phyloP scores from a whole-genome alignment of 2,797 vertebrate species.

The Carcharodon carcharias region DNA sequence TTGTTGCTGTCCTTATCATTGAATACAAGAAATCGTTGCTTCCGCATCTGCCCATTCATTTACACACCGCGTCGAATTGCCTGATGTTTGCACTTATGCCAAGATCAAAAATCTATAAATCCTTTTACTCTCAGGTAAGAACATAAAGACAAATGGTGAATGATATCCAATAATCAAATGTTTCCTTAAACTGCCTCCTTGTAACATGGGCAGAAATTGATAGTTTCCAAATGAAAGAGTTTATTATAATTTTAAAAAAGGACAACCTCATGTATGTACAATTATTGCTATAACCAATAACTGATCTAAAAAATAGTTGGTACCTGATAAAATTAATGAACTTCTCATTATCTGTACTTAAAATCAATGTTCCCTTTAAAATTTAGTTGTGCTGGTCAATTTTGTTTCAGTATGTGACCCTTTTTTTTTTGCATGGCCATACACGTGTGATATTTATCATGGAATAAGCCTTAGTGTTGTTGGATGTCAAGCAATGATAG shows the following conservation, averaged over 20 bases:
- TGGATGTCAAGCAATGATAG: background rate
- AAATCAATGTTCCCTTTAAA: background rate
- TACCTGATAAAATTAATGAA: background rate
- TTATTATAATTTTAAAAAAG: background rate
- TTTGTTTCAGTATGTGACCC: too few relatives aligned
- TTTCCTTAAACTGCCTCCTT: background rate
- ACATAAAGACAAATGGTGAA: background rate
- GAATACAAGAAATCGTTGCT: slow-evolving; percentile 70
- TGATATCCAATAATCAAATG: too few relatives aligned
- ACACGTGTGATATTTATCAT: too few relatives aligned
- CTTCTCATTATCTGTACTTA: background rate
- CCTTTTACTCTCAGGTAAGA: slow-evolving; percentile 77
- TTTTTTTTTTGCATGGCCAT: too few relatives aligned
- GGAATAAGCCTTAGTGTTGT: background rate
- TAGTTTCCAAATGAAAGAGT: background rate
- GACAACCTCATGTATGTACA: background rate
- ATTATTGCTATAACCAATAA: background rate
- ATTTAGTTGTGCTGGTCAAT: background rate
- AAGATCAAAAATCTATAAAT: slow-evolving; percentile 74
- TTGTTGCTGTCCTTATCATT: slow-evolving; percentile 73
- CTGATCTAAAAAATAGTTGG: background rate
- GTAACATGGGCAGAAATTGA: background rate
- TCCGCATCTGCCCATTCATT: slow-evolving; percentile 75
- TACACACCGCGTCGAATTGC: slow-evolving; percentile 64
- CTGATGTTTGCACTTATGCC: slow-evolving; percentile 79